phyloP scores from a whole-genome alignment of 2,888 invertebrate genomes.

The Agriopis aurantiaria region DNA sequence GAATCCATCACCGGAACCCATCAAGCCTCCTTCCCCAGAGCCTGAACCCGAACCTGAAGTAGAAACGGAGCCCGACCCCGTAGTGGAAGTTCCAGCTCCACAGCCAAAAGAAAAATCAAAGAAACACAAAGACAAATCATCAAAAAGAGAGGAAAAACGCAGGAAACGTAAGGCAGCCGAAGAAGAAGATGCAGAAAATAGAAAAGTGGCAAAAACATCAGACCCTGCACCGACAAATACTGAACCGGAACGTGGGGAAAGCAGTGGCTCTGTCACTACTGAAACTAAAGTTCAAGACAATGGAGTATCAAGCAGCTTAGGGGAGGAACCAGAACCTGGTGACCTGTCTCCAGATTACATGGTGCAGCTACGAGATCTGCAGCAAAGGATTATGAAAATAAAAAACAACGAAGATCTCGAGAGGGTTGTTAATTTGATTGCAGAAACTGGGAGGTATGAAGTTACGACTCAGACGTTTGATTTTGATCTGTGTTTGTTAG shows the following conservation, averaged over 20 bases:
- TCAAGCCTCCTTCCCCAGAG: slow-evolving; percentile 64
- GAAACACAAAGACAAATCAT: slow-evolving; percentile 84
- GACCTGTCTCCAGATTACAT: slow-evolving; percentile 90
- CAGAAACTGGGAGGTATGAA: slow-evolving; percentile 95
- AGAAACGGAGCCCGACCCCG: slow-evolving; percentile 62
- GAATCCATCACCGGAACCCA: slow-evolving; percentile 69
- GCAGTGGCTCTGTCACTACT: slow-evolving; percentile 73
- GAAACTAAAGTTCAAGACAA: slow-evolving; percentile 85
- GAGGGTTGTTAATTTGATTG: slow-evolving; percentile 95
- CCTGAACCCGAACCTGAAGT: slow-evolving; percentile 65
- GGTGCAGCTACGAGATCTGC: slow-evolving; percentile 92
- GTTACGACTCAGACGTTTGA: slow-evolving; percentile 96
- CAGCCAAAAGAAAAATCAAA: slow-evolving; percentile 77
- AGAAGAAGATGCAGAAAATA: slow-evolving; percentile 83
- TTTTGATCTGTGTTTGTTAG: slow-evolving; percentile 95
- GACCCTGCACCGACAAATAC: slow-evolving; percentile 68
- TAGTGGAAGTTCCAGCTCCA: slow-evolving; percentile 67
- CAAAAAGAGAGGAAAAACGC: slow-evolving; percentile 87
- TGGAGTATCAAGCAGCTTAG: slow-evolving; percentile 83
- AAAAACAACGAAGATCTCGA: slow-evolving; percentile 94
- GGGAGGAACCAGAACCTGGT: slow-evolving; percentile 80
- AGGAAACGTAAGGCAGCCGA: slow-evolving; percentile 89
- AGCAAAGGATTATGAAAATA: slow-evolving; percentile 94
- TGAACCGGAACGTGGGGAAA: slow-evolving; percentile 73
- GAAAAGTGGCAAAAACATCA: slow-evolving; percentile 72